phyloP scores from a whole-genome alignment of 2,888 invertebrate genomes.

The Mactromeris polynyma region DNA sequence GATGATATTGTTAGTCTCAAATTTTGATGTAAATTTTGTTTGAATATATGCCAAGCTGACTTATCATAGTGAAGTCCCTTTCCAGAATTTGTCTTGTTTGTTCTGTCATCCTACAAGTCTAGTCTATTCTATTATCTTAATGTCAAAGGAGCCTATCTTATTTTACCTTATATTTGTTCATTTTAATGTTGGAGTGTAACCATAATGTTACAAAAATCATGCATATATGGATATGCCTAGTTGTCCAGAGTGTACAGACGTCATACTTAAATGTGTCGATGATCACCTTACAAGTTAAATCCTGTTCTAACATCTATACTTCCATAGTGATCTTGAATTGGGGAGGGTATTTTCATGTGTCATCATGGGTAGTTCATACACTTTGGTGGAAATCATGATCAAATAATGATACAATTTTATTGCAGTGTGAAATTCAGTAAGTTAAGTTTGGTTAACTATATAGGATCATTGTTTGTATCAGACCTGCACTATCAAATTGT shows the following conservation, averaged over 20 bases:
- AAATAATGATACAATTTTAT: background rate
- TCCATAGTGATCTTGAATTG: too few species aligned
- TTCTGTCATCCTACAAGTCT: background rate
- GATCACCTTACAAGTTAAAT: background rate
- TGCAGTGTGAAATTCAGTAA: constrained; percentile 11
- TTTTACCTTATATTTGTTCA: background rate
- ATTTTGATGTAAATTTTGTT: background rate
- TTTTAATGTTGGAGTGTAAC: background rate
- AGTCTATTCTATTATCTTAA: background rate
- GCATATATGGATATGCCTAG: background rate
- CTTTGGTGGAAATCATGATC: background rate
- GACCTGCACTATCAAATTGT: constrained; percentile 4
- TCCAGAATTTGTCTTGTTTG: background rate
- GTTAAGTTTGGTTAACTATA: constrained; percentile 5
- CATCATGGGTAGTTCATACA: background rate
- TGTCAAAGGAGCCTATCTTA: background rate
- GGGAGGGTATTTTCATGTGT: background rate
- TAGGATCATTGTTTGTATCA: constrained; percentile 1
- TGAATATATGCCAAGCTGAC: background rate
- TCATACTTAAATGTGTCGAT: background rate
- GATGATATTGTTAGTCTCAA: background rate
- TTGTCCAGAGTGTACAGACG: background rate
- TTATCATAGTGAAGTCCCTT: background rate
- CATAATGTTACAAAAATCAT: background rate
- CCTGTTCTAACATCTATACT: too few species aligned